phyloP scores from a whole-genome alignment of 2,888 invertebrate genomes.

The Acrobasis suavella region DNA sequence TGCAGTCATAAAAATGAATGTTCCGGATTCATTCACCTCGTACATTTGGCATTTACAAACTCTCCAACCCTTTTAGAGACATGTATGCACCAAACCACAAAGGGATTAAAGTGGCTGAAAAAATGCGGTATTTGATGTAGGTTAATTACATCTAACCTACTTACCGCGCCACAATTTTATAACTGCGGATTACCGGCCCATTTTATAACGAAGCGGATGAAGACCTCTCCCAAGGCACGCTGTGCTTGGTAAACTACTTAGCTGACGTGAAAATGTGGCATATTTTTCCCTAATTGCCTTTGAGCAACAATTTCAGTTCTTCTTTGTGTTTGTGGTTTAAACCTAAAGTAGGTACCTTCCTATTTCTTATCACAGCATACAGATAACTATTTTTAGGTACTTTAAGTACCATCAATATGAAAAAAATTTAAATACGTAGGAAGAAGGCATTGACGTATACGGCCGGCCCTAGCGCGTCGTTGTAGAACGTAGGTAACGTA shows the following conservation, averaged over 20 bases:
- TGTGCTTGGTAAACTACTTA: background rate
- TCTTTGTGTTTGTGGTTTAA: no score
- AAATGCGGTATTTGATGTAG: constrained; percentile 22
- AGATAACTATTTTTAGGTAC: no score
- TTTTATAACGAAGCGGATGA: constrained; percentile 10
- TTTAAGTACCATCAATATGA: no score
- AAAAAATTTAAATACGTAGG: no score
- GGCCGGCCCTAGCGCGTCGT: no score
- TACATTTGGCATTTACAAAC: constrained; percentile 15
- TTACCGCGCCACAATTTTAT: constrained; percentile 14
- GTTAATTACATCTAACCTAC: constrained; percentile 22
- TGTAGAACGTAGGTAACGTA: no score
- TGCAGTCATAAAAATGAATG: constrained; percentile 19
- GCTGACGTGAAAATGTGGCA: background rate
- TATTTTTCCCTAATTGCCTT: background rate
- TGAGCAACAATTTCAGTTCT: background rate
- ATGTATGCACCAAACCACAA: constrained; percentile 8
- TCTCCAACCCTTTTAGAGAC: constrained; percentile 7
- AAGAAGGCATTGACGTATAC: no score
- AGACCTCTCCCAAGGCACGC: constrained; percentile 19
- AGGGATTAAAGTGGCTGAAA: constrained; percentile 13
- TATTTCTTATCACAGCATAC: no score
- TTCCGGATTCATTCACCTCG: constrained; percentile 16
- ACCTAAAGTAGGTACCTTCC: no score
- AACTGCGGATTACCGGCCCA: background rate